Percentiles rank a stretch among this genome's conserved stretches.
Evolutionary conservation across 2,888 invertebrate species (phyloP).

Genomic region (Cephus spinipes): DNA sequence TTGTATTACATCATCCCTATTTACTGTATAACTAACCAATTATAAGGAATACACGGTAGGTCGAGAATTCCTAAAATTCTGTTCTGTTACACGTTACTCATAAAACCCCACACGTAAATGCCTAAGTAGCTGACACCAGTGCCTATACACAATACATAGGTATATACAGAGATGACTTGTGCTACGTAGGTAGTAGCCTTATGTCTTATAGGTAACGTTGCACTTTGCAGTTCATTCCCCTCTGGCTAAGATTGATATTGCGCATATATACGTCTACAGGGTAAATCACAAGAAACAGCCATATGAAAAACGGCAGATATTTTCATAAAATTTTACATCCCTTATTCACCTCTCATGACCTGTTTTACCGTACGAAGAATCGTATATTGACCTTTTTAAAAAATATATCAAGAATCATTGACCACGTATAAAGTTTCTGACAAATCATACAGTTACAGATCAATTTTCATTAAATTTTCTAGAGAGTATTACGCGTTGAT

Average conservation of each 20-base stretch:
- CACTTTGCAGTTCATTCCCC: slow-evolving; percentile 18
- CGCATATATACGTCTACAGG: background rate
- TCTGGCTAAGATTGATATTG: slow-evolving; percentile 10
- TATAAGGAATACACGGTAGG: slow-evolving; percentile 40
- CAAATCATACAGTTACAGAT: background rate
- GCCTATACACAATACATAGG: background rate
- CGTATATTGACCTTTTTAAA: too few relatives aligned
- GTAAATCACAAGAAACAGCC: background rate
- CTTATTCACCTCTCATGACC: background rate
- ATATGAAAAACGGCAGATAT: background rate
- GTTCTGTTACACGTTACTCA: slow-evolving; percentile 8
- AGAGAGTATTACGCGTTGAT: too few relatives aligned
- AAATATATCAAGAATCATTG: background rate
- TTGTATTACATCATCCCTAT: background rate
- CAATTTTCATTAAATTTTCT: too few relatives aligned
- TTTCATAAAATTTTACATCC: background rate
- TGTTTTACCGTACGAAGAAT: too few relatives aligned
- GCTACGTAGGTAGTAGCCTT: background rate
- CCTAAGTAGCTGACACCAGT: background rate
- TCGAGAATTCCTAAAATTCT: slow-evolving; percentile 39
- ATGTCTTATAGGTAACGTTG: background rate
- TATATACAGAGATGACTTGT: background rate
- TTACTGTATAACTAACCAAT: slow-evolving; percentile 21
- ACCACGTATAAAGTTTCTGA: background rate
- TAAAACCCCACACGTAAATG: background rate